Conservation (phyloP, 2,888 invertebrate species). For the Aricia artaxerxes region DNA sequence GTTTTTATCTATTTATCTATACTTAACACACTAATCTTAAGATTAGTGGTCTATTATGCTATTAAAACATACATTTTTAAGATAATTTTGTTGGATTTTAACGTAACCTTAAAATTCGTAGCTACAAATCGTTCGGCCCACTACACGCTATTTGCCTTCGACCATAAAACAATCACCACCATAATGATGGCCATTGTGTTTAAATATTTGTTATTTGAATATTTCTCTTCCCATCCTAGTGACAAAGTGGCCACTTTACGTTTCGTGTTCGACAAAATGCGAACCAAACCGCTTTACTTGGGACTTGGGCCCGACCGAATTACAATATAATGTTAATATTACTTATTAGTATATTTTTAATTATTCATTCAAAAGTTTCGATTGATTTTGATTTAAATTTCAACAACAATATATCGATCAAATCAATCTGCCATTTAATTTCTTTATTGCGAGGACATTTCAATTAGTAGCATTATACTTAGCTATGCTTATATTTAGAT, state of each 20-base stretch:
- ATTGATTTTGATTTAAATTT: too few species aligned
- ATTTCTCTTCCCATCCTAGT: not conserved
- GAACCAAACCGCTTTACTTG: not conserved
- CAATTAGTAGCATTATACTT: too few species aligned
- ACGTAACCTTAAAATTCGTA: not conserved
- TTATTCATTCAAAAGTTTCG: too few species aligned
- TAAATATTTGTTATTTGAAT: not conserved
- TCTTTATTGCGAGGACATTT: too few species aligned
- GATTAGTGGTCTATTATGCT: not conserved
- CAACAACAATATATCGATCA: too few species aligned
- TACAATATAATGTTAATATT: conserved; percentile 31
- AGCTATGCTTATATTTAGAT: not conserved
- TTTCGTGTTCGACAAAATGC: not conserved
- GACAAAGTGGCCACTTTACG: not conserved
- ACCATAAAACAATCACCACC: not conserved
- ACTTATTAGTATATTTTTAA: too few species aligned
- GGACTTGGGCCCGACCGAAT: conserved; percentile 32
- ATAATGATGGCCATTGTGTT: conserved; percentile 6
- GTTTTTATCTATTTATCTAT: not conserved
- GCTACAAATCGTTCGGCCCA: not conserved
- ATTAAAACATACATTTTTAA: not conserved
- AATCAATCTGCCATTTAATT: too few species aligned
- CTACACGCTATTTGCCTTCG: not conserved
- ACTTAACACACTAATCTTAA: not conserved
- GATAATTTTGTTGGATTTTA: not conserved